phyloP scores from a whole-genome alignment of 1,140 invertebrate species.

The Lordiphosa mommai region DNA sequence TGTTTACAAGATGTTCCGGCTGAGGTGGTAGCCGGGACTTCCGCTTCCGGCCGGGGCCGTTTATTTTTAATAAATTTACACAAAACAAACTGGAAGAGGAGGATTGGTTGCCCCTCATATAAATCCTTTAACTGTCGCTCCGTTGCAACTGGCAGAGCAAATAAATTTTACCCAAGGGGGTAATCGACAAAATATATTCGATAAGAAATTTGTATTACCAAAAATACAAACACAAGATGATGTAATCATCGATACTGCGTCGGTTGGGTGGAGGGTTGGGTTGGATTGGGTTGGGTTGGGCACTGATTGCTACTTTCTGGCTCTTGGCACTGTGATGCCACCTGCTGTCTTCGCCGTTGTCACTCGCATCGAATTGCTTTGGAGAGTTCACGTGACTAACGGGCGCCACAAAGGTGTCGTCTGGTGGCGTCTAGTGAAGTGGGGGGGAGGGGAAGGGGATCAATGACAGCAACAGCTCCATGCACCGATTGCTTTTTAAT shows the following conservation, averaged over 20 bases:
- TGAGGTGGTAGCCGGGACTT: conserved; percentile 31
- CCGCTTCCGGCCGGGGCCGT: conserved; percentile 14
- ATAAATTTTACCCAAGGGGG: conserved; percentile 79
- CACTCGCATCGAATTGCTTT: conserved; percentile 63
- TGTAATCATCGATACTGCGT: conserved; percentile 68
- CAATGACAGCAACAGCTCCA: conserved; percentile 29
- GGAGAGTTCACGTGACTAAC: conserved; percentile 67
- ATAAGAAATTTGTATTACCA: conserved; percentile 72
- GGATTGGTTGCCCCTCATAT: conserved; percentile 37
- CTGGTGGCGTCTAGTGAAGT: conserved; percentile 30
- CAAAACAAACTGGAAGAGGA: conserved; percentile 24
- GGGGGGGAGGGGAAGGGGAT: conserved; percentile 11
- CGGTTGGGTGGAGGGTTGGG: neutral
- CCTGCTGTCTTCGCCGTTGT: conserved; percentile 52
- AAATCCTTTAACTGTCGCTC: conserved; percentile 79
- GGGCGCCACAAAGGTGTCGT: conserved; percentile 72
- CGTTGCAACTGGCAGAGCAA: conserved; percentile 67
- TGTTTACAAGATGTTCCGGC: conserved; percentile 72
- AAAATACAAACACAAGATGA: conserved; percentile 58
- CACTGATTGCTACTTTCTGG: conserved; percentile 52
- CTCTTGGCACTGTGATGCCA: conserved; percentile 13
- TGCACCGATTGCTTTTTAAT: conserved; percentile 79
- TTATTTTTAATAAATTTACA: conserved; percentile 70
- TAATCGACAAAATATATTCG: conserved; percentile 79
- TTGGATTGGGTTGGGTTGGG: conserved; percentile 19